Evolutionary conservation across 1,140 invertebrate species (phyloP).

Genomic region (Aphaenogaster ashmeadi): DNA sequence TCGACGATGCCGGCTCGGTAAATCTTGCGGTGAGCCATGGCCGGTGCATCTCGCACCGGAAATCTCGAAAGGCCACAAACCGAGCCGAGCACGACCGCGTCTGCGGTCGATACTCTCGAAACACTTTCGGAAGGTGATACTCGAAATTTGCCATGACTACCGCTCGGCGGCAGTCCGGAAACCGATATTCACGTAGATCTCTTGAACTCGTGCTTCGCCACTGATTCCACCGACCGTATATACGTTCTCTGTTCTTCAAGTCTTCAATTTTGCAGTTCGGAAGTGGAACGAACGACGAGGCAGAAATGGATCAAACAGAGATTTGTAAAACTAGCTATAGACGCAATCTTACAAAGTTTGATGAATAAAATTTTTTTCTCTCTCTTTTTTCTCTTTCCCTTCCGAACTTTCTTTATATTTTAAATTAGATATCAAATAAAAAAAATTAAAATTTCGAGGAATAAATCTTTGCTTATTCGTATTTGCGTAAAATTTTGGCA

Average conservation of each 20-base stretch:
- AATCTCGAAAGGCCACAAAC: slow-evolving; percentile 48
- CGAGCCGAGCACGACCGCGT: background rate
- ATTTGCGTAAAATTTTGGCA: background rate
- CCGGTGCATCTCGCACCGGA: slow-evolving; percentile 34
- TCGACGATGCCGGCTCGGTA: slow-evolving; percentile 24
- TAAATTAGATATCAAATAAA: background rate
- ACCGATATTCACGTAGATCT: slow-evolving; percentile 44
- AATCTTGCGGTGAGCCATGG: slow-evolving; percentile 45
- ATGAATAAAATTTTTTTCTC: background rate
- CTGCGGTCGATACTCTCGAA: slow-evolving; percentile 36
- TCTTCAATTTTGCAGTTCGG: background rate
- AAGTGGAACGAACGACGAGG: background rate
- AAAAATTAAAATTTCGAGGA: background rate
- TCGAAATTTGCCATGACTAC: slow-evolving; percentile 40
- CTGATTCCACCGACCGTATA: background rate
- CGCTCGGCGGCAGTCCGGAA: slow-evolving; percentile 6
- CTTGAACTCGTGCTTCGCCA: slow-evolving; percentile 9
- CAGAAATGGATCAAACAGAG: background rate
- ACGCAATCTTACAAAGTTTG: background rate
- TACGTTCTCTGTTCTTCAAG: background rate
- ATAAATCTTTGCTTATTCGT: too few species aligned
- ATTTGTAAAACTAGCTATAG: background rate
- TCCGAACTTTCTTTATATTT: background rate
- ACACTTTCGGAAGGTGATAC: slow-evolving; percentile 34
- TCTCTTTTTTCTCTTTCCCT: background rate